Base-by-base conservation (phyloP, 2,797 vertebrate genomes). In the Champsocephalus esox region DNA sequence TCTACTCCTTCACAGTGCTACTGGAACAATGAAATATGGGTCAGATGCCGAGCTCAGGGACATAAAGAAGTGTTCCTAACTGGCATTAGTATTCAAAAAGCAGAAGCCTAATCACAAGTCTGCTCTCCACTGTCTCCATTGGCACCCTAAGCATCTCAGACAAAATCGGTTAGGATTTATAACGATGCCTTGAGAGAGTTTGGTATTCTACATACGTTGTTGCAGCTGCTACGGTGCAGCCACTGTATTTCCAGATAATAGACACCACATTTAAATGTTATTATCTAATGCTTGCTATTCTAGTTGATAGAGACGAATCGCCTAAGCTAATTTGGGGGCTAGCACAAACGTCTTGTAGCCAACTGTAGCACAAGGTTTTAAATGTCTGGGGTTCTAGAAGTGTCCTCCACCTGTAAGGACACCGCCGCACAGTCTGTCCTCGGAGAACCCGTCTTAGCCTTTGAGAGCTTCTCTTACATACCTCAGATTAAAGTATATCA, bases 331-430 rank as follows among this genome's bases (percentile, higher is more conserved):
- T 60, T 81, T 71, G 56, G 41, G 28, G 75, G 52, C 57, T 75
- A 77, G 80, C 75, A 71, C 45, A 57, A 21, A 65, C 45, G 10
- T 66, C 51, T 50, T 24, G 45, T 56, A 16, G 44, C 72, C 55
- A 58, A 77, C 34, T 38, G 78, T 46, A 50, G 50, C 55, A 58
- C 3, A n/a, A 19, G 70, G 86, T 84, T 88, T 90, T 86, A 77
- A 75, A 73, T 76, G 67, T 41, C 72, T 66, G 7, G 5, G 56
- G 69, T 51, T 68, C 51, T 45, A 5, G 17, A 66, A 43, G 67
- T 48, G 34, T 80, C 59, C 57, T 85, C 59, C 66, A 80, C 80
- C 71, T 45, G 17, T 41, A 64, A 73, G 60, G 48, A 48, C 66
- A 64, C 44, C 3, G 24, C 62, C 49, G 48, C 24, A 50, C 17